phyloP scores from a whole-genome alignment of 2,113 vertebrate genomes.

The Barbus barbus region DNA sequence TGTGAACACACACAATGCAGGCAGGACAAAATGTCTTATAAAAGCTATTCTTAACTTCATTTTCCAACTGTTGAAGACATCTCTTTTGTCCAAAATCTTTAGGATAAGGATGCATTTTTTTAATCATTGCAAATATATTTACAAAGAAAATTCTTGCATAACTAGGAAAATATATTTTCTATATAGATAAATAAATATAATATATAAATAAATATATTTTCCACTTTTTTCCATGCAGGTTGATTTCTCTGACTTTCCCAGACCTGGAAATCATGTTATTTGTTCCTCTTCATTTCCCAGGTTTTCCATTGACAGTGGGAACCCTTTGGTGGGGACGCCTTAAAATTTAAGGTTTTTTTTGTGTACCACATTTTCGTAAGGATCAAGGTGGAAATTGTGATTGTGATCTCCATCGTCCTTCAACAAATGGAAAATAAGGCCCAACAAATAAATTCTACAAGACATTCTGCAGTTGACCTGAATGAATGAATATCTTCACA shows the following conservation, averaged over 20 bases:
- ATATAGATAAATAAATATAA: no score
- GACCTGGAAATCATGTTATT: not conserved
- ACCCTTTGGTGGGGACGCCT: not conserved
- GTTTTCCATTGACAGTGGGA: not conserved
- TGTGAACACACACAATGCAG: conserved; percentile 6
- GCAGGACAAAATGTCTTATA: not conserved
- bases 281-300: not conserved
- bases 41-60: not conserved
- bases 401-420: not conserved
- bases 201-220: no score
- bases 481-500: conserved; percentile 15
- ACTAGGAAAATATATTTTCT: not conserved
- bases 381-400: not conserved
- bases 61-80: conserved; percentile 1
- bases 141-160: not conserved
- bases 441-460: not conserved
- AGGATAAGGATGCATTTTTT: not conserved
- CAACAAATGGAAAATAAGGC: conserved; percentile 26
- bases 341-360: not conserved
- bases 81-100: not conserved
- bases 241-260: not conserved
- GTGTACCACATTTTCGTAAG: not conserved
- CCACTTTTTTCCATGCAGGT: not conserved
- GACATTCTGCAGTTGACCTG: not conserved
- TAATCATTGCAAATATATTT: not conserved